These are phyloP conservation scores for Lutjanus erythropterus DNA, from an alignment of 2,113 vertebrate species.

Conservation along the genomic window DNA sequence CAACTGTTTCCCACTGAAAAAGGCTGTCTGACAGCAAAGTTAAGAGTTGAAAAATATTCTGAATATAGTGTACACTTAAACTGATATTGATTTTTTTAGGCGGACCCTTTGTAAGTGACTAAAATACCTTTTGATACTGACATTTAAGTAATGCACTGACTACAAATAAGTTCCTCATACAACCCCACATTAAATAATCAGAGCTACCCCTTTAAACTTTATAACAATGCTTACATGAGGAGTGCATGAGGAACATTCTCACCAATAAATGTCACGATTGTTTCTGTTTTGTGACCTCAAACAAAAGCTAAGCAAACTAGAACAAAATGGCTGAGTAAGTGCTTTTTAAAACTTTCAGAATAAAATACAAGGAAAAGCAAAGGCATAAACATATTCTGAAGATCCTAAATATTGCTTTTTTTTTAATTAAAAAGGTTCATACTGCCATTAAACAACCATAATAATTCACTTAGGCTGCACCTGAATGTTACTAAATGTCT, in stretches of 20 bases:
- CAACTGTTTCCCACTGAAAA: too few species aligned
- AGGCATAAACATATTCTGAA: neutral
- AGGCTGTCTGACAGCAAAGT: too few species aligned
- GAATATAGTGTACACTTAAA: too few species aligned
- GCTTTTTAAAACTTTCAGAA: neutral
- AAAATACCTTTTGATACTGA: too few species aligned
- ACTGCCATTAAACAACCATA: conserved; percentile 15
- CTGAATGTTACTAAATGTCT: conserved; percentile 19
- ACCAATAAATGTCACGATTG: neutral
- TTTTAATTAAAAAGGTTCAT: conserved; percentile 7
- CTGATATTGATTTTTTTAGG: too few species aligned
- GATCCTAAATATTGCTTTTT: conserved; percentile 15
- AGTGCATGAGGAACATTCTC: neutral
- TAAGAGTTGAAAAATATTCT: too few species aligned
- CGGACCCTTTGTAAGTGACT: too few species aligned
- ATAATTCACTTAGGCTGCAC: conserved; percentile 17
- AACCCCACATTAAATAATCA: too few species aligned
- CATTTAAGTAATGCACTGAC: too few species aligned
- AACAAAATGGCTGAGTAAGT: neutral
- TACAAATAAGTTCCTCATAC: too few species aligned
- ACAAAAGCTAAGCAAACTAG: neutral
- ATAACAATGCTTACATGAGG: neutral
- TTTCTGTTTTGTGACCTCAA: conserved; percentile 1
- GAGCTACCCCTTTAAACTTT: too few species aligned
- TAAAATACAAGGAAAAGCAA: neutral